A percentile compares a stretch with the other conserved stretches of the same genome.
Evolutionary conservation across 2,888 invertebrate genomes (phyloP).

Genomic region (Polymixis flavicincta): DNA sequence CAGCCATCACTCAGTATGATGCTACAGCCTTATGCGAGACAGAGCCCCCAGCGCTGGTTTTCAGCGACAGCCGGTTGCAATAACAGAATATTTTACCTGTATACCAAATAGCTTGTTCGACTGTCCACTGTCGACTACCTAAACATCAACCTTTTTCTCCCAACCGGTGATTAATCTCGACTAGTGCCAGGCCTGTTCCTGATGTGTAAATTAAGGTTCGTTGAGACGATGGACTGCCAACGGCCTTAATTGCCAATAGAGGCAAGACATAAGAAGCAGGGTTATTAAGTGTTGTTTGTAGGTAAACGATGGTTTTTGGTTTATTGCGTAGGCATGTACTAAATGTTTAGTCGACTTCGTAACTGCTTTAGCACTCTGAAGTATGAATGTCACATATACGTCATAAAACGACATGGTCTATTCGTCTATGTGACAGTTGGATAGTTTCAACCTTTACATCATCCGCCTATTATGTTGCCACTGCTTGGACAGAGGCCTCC

Average conservation of each 20-base stretch:
- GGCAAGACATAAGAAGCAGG: constrained; percentile 8
- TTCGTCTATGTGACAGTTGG: no score
- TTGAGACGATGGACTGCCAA: constrained; percentile 17
- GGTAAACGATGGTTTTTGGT: constrained; percentile 29
- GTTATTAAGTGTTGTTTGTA: constrained; percentile 14
- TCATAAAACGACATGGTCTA: no score
- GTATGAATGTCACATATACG: no score
- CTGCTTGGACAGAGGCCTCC: no score
- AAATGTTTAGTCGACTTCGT: background rate
- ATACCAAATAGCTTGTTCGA: constrained; percentile 1
- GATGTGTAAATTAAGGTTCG: constrained; percentile 47
- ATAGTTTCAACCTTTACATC: no score
- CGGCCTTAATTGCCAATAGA: constrained; percentile 40
- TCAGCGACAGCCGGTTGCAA: no score
- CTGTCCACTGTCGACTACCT: background rate
- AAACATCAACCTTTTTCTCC: constrained; percentile 21
- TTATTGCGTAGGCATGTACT: constrained; percentile 4
- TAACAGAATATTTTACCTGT: background rate
- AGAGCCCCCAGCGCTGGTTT: no score
- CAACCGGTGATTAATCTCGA: constrained; percentile 39
- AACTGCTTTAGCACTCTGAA: background rate
- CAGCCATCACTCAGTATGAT: no score
- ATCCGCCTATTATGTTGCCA: no score
- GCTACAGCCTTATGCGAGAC: no score
- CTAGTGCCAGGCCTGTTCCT: constrained; percentile 31